Evolutionary conservation across 2,113 vertebrate genomes (phyloP), one percentile per base, ranked within the genome.

Genomic region (Tiliqua scincoides): DNA sequence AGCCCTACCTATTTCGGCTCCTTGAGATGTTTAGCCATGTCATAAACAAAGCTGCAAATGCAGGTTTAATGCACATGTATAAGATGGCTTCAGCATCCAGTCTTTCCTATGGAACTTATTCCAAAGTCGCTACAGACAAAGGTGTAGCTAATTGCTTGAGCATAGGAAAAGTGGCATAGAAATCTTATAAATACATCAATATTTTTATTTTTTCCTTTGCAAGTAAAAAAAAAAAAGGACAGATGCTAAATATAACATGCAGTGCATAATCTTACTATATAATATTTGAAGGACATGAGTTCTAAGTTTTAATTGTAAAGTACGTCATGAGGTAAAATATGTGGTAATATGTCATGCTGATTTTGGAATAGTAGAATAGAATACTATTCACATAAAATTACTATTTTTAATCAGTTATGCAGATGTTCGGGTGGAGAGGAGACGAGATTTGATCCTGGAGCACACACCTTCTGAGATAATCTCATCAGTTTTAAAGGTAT

Each of bases 341-440:
- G 18, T 54, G 32, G 68, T 25, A 17, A 43, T 14, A 61, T 59
- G 52, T 59, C 59, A 37, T 68, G 54, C n/a, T 21, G 43, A 54
- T 83, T 59, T 73, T 40, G 37, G 88, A 83, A 67, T 27, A 68
- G 0, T 87, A 20, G 18, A 63, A 10, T 71, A 59, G 18, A 23
- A 23, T 63, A n/a, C 65, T 84, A 61, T 87, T 85, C 68, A 67
- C 68, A 79, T 1, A 61, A 70, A 87, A 32, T 80, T 75, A 8
- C 35, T 7, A 82, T 94, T 91, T 91, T 61, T 63, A 27, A 88
- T 87, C 93, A 97, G 97, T 94, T 97, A 97, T 6, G 96, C 97
- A 40, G 97, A 97, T 84, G 97, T 97, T 92, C 97, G 93, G 12
- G 96, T 96, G 77, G 96, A 97, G 76, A 96, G 96, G 81, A 96